A percentile compares a stretch with the other conserved stretches of the same genome.
These are phyloP conservation scores for Gymnodraco acuticeps DNA, from an alignment of 2,797 vertebrate genomes.

Conservation along the genomic window DNA sequence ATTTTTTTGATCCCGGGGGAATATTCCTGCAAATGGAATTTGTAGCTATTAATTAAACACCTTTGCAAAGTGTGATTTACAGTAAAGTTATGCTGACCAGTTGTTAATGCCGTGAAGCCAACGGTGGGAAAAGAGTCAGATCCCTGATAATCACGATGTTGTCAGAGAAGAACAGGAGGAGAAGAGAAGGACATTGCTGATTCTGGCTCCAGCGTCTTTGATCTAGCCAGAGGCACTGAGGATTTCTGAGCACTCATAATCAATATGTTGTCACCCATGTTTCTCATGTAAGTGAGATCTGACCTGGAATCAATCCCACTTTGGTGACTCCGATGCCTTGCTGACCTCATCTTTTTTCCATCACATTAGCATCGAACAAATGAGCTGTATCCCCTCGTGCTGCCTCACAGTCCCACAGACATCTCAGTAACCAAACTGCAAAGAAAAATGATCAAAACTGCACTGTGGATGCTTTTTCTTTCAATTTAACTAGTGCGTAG, in stretches of 20 bases:
- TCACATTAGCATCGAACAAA: slow-evolving; percentile 76
- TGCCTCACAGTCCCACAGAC: slow-evolving; percentile 26
- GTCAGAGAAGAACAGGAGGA: slow-evolving; percentile 63
- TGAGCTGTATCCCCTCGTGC: slow-evolving; percentile 47
- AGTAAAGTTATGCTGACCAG: slow-evolving; percentile 65
- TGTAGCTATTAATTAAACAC: slow-evolving; percentile 76
- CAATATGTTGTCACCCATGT: slow-evolving; percentile 78
- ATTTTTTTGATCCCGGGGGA: slow-evolving; percentile 38
- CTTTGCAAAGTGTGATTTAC: slow-evolving; percentile 63
- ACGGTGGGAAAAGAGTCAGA: slow-evolving; percentile 67
- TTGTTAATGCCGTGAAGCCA: slow-evolving; percentile 50
- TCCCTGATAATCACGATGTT: slow-evolving; percentile 65
- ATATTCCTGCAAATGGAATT: slow-evolving; percentile 60
- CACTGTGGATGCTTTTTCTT: slow-evolving; percentile 31
- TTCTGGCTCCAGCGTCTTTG: slow-evolving; percentile 55
- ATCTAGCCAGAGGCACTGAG: slow-evolving; percentile 61
- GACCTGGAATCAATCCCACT: slow-evolving; percentile 81
- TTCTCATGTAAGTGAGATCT: slow-evolving; percentile 80
- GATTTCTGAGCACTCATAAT: slow-evolving; percentile 73
- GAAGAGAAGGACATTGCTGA: slow-evolving; percentile 71
- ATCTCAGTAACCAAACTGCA: slow-evolving; percentile 31
- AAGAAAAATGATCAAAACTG: slow-evolving; percentile 42
- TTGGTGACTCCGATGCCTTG: slow-evolving; percentile 63
- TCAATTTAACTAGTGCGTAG: slow-evolving; percentile 24
- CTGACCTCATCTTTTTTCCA: slow-evolving; percentile 79